Conservation (phyloP, 2,113 vertebrate species). For the Perca flavescens region DNA sequence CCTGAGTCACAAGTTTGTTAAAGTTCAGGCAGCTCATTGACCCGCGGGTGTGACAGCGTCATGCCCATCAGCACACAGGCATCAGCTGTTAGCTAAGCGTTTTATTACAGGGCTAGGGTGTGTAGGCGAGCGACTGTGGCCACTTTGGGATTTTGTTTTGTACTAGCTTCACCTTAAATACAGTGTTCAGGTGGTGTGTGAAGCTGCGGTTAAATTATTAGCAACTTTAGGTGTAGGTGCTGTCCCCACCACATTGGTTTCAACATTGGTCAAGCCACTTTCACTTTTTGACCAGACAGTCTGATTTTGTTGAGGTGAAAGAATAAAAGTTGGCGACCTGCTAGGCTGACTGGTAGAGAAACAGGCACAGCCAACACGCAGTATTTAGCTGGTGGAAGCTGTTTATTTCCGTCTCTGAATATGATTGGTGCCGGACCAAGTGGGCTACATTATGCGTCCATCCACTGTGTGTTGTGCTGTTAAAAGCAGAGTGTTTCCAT, state of each 20-base stretch:
- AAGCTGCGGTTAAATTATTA: neutral
- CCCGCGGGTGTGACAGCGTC: constrained; percentile 30
- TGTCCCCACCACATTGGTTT: constrained; percentile 4
- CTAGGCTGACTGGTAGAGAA: constrained; percentile 7
- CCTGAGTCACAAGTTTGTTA: constrained; percentile 41
- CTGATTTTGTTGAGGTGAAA: neutral
- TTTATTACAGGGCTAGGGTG: neutral
- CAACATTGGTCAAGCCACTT: neutral
- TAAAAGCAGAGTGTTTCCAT: constrained; percentile 6
- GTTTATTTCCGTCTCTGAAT: constrained; percentile 16
- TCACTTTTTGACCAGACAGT: constrained; percentile 17
- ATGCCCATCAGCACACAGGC: constrained; percentile 31
- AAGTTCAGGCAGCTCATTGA: constrained; percentile 19
- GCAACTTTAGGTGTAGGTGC: neutral
- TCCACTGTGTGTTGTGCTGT: constrained; percentile 1
- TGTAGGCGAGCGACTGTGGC: neutral
- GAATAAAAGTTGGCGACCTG: neutral
- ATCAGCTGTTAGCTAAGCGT: constrained; percentile 11
- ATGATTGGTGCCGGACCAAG: neutral
- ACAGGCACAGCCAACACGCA: neutral
- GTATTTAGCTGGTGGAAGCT: constrained; percentile 3
- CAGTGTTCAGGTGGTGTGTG: neutral
- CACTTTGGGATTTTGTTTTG: neutral
- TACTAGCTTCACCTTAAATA: neutral
- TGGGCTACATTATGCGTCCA: constrained; percentile 9